Conservation (phyloP, 2,888 invertebrate genomes). For the Drosophila merina region DNA sequence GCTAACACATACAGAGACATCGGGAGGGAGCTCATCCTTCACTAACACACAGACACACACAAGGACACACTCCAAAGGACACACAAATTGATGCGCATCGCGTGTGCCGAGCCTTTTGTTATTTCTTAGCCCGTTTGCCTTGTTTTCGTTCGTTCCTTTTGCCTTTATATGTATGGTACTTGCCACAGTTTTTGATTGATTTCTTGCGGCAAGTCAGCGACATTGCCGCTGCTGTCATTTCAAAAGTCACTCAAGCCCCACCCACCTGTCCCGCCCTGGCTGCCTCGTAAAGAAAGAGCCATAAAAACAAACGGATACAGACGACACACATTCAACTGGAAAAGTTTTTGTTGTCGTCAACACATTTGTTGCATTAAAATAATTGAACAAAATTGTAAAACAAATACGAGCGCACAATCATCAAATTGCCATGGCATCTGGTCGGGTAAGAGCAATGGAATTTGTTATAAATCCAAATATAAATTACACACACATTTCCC, state of each 20-base stretch:
- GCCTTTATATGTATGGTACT: constrained; percentile 33
- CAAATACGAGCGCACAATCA: constrained; percentile 54
- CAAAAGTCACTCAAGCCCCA: constrained; percentile 31
- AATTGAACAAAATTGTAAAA: constrained; percentile 74
- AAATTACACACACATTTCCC: neutral
- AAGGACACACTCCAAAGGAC: constrained; percentile 59
- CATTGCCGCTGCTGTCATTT: constrained; percentile 46
- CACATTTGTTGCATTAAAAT: constrained; percentile 77
- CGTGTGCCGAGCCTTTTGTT: constrained; percentile 70
- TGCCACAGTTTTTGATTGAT: constrained; percentile 74
- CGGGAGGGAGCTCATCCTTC: constrained; percentile 13
- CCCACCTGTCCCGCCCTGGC: constrained; percentile 5
- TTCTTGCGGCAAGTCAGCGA: constrained; percentile 75
- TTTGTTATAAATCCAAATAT: neutral
- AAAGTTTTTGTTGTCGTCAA: constrained; percentile 52
- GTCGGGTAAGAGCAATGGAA: neutral
- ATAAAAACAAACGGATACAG: constrained; percentile 55
- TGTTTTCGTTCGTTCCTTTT: constrained; percentile 13
- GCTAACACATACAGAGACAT: constrained; percentile 15
- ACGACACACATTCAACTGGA: constrained; percentile 42
- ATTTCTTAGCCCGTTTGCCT: constrained; percentile 33
- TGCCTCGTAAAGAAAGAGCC: constrained; percentile 69
- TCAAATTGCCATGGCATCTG: neutral
- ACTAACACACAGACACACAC: constrained; percentile 28
- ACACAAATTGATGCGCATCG: constrained; percentile 78